Evolutionary conservation across 1,140 invertebrate species (phyloP), one percentile per base, ranked within the genome.

Genomic region (Drosophila repletoides): DNA sequence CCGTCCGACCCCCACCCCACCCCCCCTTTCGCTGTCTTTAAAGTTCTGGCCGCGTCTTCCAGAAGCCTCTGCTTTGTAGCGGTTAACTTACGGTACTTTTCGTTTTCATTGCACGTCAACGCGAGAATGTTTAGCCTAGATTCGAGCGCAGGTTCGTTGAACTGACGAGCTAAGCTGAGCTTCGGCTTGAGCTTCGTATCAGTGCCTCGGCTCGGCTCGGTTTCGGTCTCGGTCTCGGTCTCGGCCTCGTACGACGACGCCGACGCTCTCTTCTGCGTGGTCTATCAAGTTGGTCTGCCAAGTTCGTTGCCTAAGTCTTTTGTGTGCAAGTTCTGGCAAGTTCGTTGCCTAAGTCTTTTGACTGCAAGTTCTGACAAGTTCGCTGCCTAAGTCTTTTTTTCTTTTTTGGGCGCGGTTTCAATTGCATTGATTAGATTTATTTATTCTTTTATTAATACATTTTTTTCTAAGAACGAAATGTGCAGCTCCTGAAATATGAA

Each of bases 21-120:
- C 17, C 5, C 5, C 14, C 9, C 51, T 10, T 10, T 15, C 7
- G 7, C 24, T 0, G 2, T 10, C n/a, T 6, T 66, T 60, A 72
- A 74, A 48, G 74, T 77, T 86, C 75, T 80, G 53, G 58, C 46
- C 21, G 46, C 36, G 64, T 64, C 63, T 72, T 76, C 70, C 28
- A 53, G 73, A 76, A 70, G 77, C 73, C 51, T 63, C 58, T 31
- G 61, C 67, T 36, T 36, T 41, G 88, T 89, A 89, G 88, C 88
- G 84, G 88, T 89, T 88, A 87, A 66, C 77, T 89, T 89, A 89
- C 88, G 88, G 88, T 89, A 89, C 88, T 89, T 89, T 89, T 89
- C 88, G 88, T 84, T 89, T 89, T 89, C 88, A 89, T 89, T 89
- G 88, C 88, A 89, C 87, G 81, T 89, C 81, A 84, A 75, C 83